Evolutionary conservation across 2,888 invertebrate species (phyloP), one percentile per base, ranked within the genome.

Genomic region (Oxytorus armatus): DNA sequence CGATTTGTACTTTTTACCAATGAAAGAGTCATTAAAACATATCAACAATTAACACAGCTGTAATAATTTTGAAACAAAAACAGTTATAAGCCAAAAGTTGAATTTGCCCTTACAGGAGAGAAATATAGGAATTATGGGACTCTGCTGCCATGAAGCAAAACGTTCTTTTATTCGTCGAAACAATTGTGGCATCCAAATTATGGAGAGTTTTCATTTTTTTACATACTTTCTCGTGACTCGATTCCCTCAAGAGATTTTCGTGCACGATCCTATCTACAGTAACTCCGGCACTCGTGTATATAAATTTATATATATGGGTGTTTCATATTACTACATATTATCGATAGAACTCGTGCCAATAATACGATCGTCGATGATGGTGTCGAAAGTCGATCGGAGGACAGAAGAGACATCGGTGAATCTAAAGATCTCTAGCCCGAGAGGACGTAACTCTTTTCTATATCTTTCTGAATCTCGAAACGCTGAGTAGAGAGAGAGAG

Each of bases 361-460:
- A 80, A 77, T 73, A 51, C 70, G 61, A 68, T 65, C 33, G 68
- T 66, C 66, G 68, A 80, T 77, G 59, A 77, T 63, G 73, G 80
- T 80, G 80, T 80, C 80, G 80, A 77, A 80, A 80, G 59, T 73
- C 73, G 76, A 80, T 80, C 73, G 63, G 42, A n/a, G n/a, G 59
- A 61, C 51, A 44, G 72, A n/a, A n/a, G n/a, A 72, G 76, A 79
- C 72, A 68, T 59, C 65, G 74, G 57, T 69, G 33, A 65, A 75
- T 79, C 72, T 33, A 47, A 68, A 61, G 77, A 77, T 73, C 76
- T 55, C 18, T 53, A 23, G 7, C 18, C 51, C 16, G 29, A 59
- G 51, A 42, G 29, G 66, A 73, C 80, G 72, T 76, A 68, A 36
- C 8, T 8, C 39, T 59, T 61, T 59, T 68, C 49, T 65, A 10